Conservation (phyloP, 2,888 invertebrate genomes). For the Spialia ferax region DNA sequence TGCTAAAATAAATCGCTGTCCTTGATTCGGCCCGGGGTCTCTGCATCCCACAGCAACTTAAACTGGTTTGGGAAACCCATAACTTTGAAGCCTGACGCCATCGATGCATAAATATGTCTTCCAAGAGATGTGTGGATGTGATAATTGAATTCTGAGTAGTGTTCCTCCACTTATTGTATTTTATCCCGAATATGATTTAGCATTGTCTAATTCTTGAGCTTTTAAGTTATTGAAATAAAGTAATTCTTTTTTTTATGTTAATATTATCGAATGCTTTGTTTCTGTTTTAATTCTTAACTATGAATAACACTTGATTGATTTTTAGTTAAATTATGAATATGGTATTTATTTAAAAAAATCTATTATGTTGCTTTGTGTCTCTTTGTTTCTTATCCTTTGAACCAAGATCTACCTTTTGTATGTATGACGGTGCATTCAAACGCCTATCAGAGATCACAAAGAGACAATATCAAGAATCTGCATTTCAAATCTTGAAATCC, state of each 20-base stretch:
- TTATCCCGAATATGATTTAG: not conserved
- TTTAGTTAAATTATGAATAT: no score
- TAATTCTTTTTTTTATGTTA: no score
- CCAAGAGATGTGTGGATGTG: constrained; percentile 51
- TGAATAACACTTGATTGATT: no score
- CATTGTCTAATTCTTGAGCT: not conserved
- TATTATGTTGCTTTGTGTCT: no score
- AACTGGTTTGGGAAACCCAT: constrained; percentile 56
- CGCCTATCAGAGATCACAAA: constrained; percentile 5
- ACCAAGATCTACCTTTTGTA: not conserved
- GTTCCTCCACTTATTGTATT: constrained; percentile 9
- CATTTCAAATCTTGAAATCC: constrained; percentile 3
- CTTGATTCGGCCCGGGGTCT: constrained; percentile 57
- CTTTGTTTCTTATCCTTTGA: not conserved
- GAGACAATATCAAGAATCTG: constrained; percentile 6
- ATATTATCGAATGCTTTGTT: no score
- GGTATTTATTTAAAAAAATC: no score
- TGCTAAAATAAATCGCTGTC: constrained; percentile 55
- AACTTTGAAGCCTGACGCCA: constrained; percentile 55
- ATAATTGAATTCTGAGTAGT: constrained; percentile 48
- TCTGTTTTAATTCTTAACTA: no score
- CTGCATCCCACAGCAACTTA: constrained; percentile 46
- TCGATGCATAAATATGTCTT: constrained; percentile 62
- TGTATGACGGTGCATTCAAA: constrained; percentile 1
- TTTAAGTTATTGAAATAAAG: not conserved